Evolutionary conservation across 2,888 invertebrate species (phyloP), one percentile per base, ranked within the genome.

Genomic region (Leuctra nigra): DNA sequence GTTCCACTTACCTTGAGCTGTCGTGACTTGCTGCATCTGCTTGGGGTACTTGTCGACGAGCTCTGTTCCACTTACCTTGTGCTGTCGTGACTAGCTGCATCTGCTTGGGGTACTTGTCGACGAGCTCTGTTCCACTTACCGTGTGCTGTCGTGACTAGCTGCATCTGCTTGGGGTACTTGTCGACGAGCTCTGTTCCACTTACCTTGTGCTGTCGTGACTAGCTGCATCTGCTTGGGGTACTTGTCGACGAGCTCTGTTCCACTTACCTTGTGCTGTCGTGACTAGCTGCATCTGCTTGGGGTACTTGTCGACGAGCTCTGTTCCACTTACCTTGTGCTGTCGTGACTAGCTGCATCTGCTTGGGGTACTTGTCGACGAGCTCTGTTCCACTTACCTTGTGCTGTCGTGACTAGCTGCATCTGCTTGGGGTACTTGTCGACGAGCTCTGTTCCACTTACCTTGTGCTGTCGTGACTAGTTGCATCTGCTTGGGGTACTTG

Each of bases 51-150:
- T 80, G 66, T 87, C 87, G 57, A 82, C 77, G 62, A 84, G 76
- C 61, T n/a, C n/a, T n/a, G n/a, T n/a, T n/a, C n/a, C n/a, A 55
- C 66, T 68, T 65, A 76, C 76, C 75, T 67, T 72, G 70, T 4
- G 62, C 65, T 7, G 65, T 64, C n/a, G 65, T 64, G 35, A 66
- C 67, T 44, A 47, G 25, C 47, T 47, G 47, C 62, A 88, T 79
- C 69, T 87, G 84, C 66, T 81, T 79, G 47, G 82, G 77, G 72
- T 90, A 86, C 77, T 86, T 80, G 66, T 87, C 87, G 57, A 82
- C 77, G 62, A 84, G 76, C 61, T n/a, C n/a, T n/a, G n/a, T n/a
- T n/a, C n/a, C n/a, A 55, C 66, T 68, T 65, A 76, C 76, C 75
- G 67, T 72, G 70, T 4, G 62, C 65, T 7, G 65, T 64, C n/a